phyloP scores from a whole-genome alignment of 2,113 vertebrate genomes.

The Cephalopterus ornatus region DNA sequence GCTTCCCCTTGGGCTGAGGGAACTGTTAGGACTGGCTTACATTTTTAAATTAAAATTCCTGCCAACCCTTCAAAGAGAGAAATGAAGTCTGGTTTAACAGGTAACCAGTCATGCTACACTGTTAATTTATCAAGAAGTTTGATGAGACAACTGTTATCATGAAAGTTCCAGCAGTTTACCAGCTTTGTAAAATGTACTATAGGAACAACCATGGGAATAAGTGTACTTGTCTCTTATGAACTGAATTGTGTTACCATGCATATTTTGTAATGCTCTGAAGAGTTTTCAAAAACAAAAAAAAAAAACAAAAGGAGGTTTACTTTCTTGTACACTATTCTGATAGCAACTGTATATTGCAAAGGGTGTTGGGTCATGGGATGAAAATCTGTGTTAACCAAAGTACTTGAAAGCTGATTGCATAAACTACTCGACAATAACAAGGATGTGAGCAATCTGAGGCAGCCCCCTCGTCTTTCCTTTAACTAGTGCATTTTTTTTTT shows the following conservation, averaged over 20 bases:
- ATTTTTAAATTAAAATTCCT: neutral
- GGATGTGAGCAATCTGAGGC: neutral
- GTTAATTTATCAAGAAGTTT: neutral
- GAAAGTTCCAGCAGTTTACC: neutral
- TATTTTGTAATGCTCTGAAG: slow-evolving; percentile 21
- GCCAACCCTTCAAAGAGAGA: neutral
- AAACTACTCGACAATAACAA: neutral
- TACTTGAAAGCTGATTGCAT: neutral
- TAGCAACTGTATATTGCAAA: neutral
- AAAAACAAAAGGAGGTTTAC: neutral
- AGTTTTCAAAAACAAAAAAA: neutral
- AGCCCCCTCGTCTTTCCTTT: neutral
- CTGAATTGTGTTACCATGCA: neutral
- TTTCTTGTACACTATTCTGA: neutral
- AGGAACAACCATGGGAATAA: neutral
- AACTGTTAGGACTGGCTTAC: neutral
- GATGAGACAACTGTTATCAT: neutral
- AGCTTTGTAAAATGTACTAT: neutral
- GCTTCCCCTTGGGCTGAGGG: neutral
- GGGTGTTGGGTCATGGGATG: neutral
- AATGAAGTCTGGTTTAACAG: neutral
- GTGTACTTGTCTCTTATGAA: neutral
- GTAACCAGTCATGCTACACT: neutral
- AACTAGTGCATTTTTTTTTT: neutral
- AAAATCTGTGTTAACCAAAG: neutral